Base-by-base conservation (phyloP, 37 sponge, comb jelly and placozoan genomes). In the Dysidea cf. avara region DNA sequence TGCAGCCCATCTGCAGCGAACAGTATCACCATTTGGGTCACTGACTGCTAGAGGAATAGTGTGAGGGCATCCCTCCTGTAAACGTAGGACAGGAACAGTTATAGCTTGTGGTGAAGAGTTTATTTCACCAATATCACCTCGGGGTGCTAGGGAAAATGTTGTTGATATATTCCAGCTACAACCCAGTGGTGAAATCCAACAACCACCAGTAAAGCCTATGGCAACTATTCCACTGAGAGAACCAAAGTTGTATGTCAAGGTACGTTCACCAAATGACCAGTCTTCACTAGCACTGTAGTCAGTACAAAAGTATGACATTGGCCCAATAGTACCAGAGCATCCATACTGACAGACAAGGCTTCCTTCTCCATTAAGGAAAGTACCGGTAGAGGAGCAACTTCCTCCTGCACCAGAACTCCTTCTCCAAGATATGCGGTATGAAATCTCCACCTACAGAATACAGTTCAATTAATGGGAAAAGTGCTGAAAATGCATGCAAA, bases 391-490 rank as follows among this genome's bases (percentile, higher is more conserved):
- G 22, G 3, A 12, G 16, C 13, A 35, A n/a, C n/a, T n/a, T n/a
- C n/a, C n/a, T n/a, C n/a, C n/a, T n/a, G n/a, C n/a, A n/a, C n/a
- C n/a, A n/a, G n/a, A n/a, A 34, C 47, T 43, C 43, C 66, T 65
- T 39, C 66, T 65, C 66, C 66, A 65, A 20, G 66, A 40, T 12
- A 65, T 37, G 17, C 66, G 66, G 43, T 65, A 47, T 18, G 66
- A 43, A 18, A 65, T 20, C 46, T 65, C 66, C 38, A 65, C 43
- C 66, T 65, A 26, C 43, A 20, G n/a, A n/a, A n/a, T n/a, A n/a
- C n/a, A n/a, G n/a, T n/a, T n/a, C n/a, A n/a, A n/a, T n/a, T n/a
- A n/a, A n/a, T n/a, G n/a, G n/a, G n/a, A n/a, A n/a, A n/a, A n/a
- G n/a, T n/a, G n/a, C n/a, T n/a, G n/a, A n/a, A n/a, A n/a, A n/a